Base-by-base conservation (phyloP, 2,113 vertebrate genomes). In the Cariama cristata region DNA sequence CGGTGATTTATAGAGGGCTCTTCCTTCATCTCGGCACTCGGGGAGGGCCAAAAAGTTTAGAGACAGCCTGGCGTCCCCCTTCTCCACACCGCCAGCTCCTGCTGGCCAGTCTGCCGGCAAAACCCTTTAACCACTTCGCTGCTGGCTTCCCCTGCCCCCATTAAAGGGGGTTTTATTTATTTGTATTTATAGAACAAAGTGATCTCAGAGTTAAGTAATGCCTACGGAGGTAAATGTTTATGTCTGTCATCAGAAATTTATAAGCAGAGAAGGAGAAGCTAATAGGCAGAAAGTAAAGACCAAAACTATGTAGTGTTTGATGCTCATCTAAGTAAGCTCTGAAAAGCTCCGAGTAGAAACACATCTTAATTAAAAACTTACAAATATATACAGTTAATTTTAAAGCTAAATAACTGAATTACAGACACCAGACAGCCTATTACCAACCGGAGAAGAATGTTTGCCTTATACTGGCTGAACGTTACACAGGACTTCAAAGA, bases 51-150 rank as follows among this genome's bases (percentile, higher is more conserved):
- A 98, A 98, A 99, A 99, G 98, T 98, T 98, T 99, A 99, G 99
- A 99, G 99, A 99, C 99, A 99, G 99, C 87, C 99, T 99, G 99
- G 99, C 99, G 99, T 99, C 99, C 99, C 98, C 98, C 98, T 95
- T 98, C 98, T 98, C 98, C 98, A 94, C 97, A 97, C 96, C 97
- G 98, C 98, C 98, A 98, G 98, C 98, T 98, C 98, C 98, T 98
- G 98, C 98, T 98, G 98, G 97, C 98, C 98, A 97, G 97, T 69
- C 97, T 96, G 97, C 97, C 94, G 92, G 97, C 98, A 97, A 85
- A 97, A 96, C 89, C 97, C 97, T 92, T 99, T 99, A 99, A 99
- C 98, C 96, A 89, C 96, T 98, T 98, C 96, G 6, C 96, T 98
- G 97, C 98, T 92, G 45, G 82, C 93, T 66, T 80, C 94, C 85